phyloP scores from a whole-genome alignment of 2,797 vertebrate genomes.

The Numenius phaeopus region DNA sequence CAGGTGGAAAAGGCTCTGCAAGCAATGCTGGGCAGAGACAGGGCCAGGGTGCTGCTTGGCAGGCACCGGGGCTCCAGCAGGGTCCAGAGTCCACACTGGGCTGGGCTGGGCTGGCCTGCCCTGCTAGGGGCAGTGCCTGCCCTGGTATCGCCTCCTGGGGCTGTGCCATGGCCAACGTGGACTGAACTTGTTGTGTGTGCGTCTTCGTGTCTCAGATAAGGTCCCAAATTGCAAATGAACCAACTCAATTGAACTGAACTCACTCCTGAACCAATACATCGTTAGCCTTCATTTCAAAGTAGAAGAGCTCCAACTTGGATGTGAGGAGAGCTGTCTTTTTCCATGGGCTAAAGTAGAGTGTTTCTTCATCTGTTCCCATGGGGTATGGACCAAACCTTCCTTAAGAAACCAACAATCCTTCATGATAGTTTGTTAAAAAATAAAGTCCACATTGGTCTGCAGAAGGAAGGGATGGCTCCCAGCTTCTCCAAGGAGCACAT shows the following conservation, averaged over 20 bases:
- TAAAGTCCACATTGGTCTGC: not conserved
- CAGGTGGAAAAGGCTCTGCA: not conserved
- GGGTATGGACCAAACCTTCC: not conserved
- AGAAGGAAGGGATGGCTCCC: not conserved
- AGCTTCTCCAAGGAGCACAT: not conserved
- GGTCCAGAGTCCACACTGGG: not conserved
- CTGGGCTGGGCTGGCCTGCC: not conserved
- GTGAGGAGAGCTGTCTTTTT: not conserved
- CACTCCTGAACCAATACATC: not conserved
- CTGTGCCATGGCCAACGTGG: fast-evolving
- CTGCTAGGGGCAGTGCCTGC: not conserved
- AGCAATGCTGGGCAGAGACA: not conserved
- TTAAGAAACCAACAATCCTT: not conserved
- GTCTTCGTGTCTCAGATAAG: not conserved
- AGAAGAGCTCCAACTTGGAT: not conserved
- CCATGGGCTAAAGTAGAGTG: not conserved
- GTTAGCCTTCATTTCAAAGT: not conserved
- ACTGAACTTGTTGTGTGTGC: fast-evolving
- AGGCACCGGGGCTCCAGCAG: fast-evolving
- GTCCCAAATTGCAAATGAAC: not conserved
- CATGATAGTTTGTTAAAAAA: not conserved
- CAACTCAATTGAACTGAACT: not conserved
- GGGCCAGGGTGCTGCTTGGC: not conserved
- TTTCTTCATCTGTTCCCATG: not conserved
- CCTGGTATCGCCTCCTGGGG: not conserved